Base-by-base conservation (phyloP, 2,888 invertebrate genomes). In the Trissolcus japonicus region DNA sequence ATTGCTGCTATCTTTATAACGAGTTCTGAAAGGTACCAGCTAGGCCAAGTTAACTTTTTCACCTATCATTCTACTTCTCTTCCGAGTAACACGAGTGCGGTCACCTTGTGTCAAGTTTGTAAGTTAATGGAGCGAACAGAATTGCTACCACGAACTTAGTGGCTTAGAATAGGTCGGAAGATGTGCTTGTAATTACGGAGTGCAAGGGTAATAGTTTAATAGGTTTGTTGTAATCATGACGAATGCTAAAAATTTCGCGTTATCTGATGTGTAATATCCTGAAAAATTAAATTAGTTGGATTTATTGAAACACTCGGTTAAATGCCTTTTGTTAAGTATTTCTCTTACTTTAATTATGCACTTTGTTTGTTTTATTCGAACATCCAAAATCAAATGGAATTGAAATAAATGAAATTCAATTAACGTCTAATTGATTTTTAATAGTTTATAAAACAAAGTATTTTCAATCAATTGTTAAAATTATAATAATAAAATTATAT, bases 41-140 rank as follows among this genome's bases (percentile, higher is more conserved):
- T 13, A 35, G 29, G 11, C 50, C 2, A 40, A 3, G 17, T 50
- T 13, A 50, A 48, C 35, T 43, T 29, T 53, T 41, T 63, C 14
- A 54, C 19, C 35, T 35, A 35, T 35, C 21, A 54, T 54, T 53
- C 25, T 54, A 43, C 14, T 51, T 41, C 54, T 43, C 43, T 54
- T 63, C 16, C 9, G 53, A 25, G 62, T 54, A 54, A 63, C 41
- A 29, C 40, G 41, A 63, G 35, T 48, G 17, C 13, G 43, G 62
- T 54, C 62, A 61, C 25, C 25, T 54, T 54, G 54, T 40, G 54
- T 63, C 62, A 54, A 43, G 54, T 54, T 53, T 25, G 54, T 21
- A 43, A 63, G 51, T 53, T 63, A 63, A 63, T 63, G 62, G 54
- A 40, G 41, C 43, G 62, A n/a, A 54, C 54, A 54, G 21, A 19